phyloP scores from a whole-genome alignment of 2,888 invertebrate species.

The Lasiommata megera region DNA sequence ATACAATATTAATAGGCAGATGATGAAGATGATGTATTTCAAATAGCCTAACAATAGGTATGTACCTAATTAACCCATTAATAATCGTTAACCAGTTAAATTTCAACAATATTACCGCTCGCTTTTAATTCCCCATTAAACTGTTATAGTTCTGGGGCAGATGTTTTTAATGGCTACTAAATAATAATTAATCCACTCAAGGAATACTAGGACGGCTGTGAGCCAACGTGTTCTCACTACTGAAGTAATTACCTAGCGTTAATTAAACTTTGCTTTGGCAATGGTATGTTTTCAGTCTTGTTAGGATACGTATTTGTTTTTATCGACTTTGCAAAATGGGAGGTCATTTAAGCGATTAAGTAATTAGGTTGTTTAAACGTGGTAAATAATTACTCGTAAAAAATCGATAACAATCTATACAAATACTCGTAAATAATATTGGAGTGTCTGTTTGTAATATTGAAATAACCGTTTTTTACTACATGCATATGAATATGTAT shows the following conservation, averaged over 20 bases:
- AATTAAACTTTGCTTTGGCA: conserved; percentile 7
- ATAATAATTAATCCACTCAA: conserved; percentile 9
- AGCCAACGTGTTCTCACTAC: conserved; percentile 1
- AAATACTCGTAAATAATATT: too few relatives aligned
- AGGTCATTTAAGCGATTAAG: too few relatives aligned
- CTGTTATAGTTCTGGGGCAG: conserved; percentile 8
- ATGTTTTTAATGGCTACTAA: conserved; percentile 13
- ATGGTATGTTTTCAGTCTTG: not conserved
- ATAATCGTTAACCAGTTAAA: conserved; percentile 2
- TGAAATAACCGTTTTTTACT: too few relatives aligned
- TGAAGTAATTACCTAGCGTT: not conserved
- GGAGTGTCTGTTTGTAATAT: too few relatives aligned
- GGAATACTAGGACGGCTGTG: not conserved
- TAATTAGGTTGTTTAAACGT: too few relatives aligned
- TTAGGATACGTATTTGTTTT: not conserved
- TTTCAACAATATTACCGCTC: not conserved
- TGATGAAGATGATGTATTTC: too few relatives aligned
- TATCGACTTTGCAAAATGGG: not conserved
- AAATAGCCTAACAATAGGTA: not conserved
- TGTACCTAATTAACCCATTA: not conserved
- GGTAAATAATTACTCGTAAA: too few relatives aligned
- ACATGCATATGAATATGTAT: too few relatives aligned
- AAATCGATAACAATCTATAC: too few relatives aligned
- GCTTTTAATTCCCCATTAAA: conserved; percentile 4
- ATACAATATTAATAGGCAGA: too few relatives aligned